Base-by-base conservation (phyloP, 2,113 vertebrate genomes). In the Hippolais icterina region DNA sequence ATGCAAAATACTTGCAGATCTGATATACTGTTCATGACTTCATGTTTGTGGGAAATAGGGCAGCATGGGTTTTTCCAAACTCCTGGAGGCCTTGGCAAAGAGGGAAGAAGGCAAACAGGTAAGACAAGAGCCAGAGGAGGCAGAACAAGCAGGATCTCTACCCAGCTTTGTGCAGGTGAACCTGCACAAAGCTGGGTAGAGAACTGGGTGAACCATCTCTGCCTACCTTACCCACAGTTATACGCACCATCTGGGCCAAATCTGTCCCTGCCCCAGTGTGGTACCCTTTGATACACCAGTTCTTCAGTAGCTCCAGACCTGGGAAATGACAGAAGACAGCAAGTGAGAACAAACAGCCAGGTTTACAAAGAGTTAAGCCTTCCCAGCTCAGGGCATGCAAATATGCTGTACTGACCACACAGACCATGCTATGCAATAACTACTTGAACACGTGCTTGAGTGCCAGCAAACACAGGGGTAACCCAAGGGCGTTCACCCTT, bases 291-390 rank as follows among this genome's bases (percentile, higher is more conserved):
- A 97, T 91, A 94, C 98, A 98, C 97, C 98, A 97, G 41, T 83
- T 98, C 95, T 97, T 98, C 87, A 98, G 97, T 15, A 98, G 93
- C 61, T 98, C 98, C 78, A 98, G 95, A 79, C 98, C 98, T 98
- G 66, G 25, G 31, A 91, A 89, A 54, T 19, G 24, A 79, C 49
- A 75, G 50, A 87, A 95, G 63, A 89, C 70, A 56, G 47, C 35
- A 52, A 68, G n/a, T 4, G 2, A 92, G n/a, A 80, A 69, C 1
- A 0, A 95, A 56, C 0, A 2, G 79, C 18, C 11, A 46, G 14
- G 72, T 56, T 54, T 71, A 41, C 44, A 59, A 20, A 80, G 76
- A 94, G 89, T 83, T 74, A 53, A 93, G 11, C 31, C 15, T 42
- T 72, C 57, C 47, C 44, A 88, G 83, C 13, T 66, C 11, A 6